Evolutionary conservation across 2,888 invertebrate species (phyloP), one percentile per base, ranked within the genome.

Genomic region (Sminthurinus aureus): DNA sequence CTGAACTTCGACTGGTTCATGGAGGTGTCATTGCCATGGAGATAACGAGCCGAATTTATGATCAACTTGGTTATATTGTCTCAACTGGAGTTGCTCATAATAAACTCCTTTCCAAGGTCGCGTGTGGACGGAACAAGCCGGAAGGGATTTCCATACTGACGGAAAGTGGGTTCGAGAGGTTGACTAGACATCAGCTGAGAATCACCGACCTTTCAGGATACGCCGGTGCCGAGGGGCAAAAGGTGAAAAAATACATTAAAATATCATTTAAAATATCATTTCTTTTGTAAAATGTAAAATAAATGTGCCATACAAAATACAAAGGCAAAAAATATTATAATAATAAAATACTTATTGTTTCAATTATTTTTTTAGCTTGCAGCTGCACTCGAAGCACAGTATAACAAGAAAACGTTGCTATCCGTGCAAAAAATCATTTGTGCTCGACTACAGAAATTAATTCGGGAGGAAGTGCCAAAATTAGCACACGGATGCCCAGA

Each of bases 81-180:
- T 83, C 83, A 6, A n/a, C 26, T 26, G 83, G 83, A 6, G 73
- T 83, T 6, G 78, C 78, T 26, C 13, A 77, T 4, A 79, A 69
- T 26, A 78, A 64, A 26, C 64, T 83, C 12, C 51, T 71, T 51
- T 78, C 83, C 9, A 83, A 79, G 74, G 4, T 83, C 13, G 83
- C 69, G 4, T 78, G 71, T 64, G 50, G 50, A 11, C 13, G 66
- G 67, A 66, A 82, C 51, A 77, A 82, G 51, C 82, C 82, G 0
- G 76, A 76, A 24, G 76, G 76, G 24, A 78, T 78, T 24, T 64
- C 82, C 6, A 82, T 82, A 6, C 26, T 82, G 4, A 24, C 75
- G 9, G n/a, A 50, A 2, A 15, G 1, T 18, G 67, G 67, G 12
- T 67, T 67, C 20, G 12, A 67, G n/a, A 9, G 67, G n/a, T 8